These are phyloP conservation scores for Selenia dentaria DNA, from an alignment of 2,888 invertebrate genomes.

Conservation along the genomic window DNA sequence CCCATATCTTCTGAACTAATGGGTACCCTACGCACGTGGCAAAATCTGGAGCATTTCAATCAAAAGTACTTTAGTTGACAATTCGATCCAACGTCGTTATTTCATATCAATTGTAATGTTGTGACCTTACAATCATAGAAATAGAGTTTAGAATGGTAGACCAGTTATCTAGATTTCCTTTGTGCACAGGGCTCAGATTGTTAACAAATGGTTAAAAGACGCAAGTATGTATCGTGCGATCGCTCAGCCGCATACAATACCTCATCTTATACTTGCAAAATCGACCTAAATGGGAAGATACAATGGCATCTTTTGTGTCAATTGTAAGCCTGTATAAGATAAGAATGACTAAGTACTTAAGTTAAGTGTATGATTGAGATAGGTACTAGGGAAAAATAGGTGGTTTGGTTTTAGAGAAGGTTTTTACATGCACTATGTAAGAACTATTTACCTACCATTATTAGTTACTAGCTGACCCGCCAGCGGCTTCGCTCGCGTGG, in stretches of 20 bases:
- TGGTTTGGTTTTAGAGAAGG: no score
- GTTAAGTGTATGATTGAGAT: no score
- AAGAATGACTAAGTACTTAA: no score
- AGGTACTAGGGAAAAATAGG: no score
- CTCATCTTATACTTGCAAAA: no score
- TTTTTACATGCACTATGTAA: no score
- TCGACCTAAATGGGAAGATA: no score
- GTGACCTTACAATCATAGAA: slow-evolving; percentile 1
- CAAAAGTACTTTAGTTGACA: slow-evolving; percentile 47
- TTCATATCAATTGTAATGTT: background rate
- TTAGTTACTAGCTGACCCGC: no score
- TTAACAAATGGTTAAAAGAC: background rate
- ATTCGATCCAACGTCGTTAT: slow-evolving; percentile 17
- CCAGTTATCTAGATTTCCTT: background rate
- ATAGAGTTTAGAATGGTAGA: slow-evolving; percentile 5
- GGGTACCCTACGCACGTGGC: slow-evolving; percentile 20
- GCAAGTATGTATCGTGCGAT: background rate
- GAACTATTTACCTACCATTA: no score
- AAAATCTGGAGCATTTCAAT: slow-evolving; percentile 66
- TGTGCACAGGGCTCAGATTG: slow-evolving; percentile 6
- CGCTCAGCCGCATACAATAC: background rate
- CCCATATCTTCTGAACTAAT: background rate
- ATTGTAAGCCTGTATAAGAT: no score
- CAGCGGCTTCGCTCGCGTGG: no score
- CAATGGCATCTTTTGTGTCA: no score